Base-by-base conservation (phyloP, 1,140 invertebrate species). In the Globodera rostochiensis region DNA sequence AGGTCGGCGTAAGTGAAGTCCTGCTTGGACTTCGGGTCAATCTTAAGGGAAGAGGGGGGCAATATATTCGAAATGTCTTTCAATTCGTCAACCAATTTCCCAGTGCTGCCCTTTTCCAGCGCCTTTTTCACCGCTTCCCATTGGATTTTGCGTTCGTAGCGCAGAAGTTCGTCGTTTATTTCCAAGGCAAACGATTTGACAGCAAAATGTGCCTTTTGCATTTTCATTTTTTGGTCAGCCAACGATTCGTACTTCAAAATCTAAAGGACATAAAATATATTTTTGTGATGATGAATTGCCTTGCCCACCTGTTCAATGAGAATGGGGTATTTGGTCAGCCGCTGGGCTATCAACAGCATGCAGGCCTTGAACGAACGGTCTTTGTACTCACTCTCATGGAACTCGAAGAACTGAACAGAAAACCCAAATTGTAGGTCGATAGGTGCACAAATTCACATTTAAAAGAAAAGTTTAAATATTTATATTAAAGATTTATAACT, bases 301-400 rank as follows among this genome's bases (percentile, higher is more conserved):
- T 8, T 64, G 46, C n/a, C 78, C 60, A 86, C 84, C 82, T 85
- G 82, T 47, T 86, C 83, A 46, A 86, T 60, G 36, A 87, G 76
- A 15, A 87, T 49, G 1, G 84, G 82, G 71, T 87, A 87, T 73
- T 88, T 86, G 7, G 86, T 86, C 7, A 87, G 69, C 45, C 86
- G 64, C 57, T 86, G 86, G 69, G 86, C 79, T 60, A 86, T 79
- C 47, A 87, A 66, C n/a, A 87, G 66, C n/a, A 86, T 84, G 76
- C 86, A 88, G 47, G 78, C 85, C 49, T 87, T 87, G 50, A 87
- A 87, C n/a, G 70, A 79, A 9, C 77, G 74, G 21, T 84, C 77
- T 73, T 87, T 87, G 75, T 80, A 77, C 53, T 73, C 25, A 13
- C 66, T 60, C 53, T 87, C 86, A 47, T 81, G 77, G 71, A 73